phyloP scores from a whole-genome alignment of 2,113 vertebrate species.

The Passer montanus region DNA sequence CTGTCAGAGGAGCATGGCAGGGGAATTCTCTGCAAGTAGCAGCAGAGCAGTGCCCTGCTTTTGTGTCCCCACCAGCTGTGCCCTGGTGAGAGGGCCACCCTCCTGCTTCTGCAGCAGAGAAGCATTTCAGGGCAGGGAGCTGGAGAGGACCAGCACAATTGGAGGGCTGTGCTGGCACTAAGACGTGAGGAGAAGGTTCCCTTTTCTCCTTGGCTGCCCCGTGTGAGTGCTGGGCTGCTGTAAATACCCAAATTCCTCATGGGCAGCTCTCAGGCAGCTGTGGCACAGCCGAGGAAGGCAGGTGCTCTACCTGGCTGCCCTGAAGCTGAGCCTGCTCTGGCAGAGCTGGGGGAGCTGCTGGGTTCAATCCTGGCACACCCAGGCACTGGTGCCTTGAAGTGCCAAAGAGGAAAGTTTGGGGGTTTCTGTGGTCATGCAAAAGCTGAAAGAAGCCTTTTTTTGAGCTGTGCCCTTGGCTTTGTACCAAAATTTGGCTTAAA shows the following conservation, averaged over 20 bases:
- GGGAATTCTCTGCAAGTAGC: neutral
- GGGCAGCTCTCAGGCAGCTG: neutral
- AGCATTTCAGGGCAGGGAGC: neutral
- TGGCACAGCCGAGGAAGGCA: neutral
- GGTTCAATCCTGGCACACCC: neutral
- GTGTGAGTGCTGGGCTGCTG: neutral
- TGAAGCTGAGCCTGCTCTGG: neutral
- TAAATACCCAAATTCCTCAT: neutral
- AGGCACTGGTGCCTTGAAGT: neutral
- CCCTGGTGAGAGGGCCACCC: fast-evolving
- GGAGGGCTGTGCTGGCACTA: neutral
- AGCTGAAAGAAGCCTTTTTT: neutral
- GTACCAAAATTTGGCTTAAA: neutral
- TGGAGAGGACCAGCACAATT: fast-evolving
- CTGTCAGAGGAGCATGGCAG: neutral
- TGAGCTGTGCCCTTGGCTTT: neutral
- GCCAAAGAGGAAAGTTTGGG: neutral
- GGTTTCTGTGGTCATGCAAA: neutral
- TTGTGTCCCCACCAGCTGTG: neutral
- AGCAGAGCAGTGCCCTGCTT: neutral
- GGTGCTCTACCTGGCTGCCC: neutral
- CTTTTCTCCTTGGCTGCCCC: neutral
- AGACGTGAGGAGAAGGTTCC: neutral
- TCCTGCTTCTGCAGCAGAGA: neutral
- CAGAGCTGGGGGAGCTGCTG: neutral